These are phyloP conservation scores for Siniperca obscura DNA, from an alignment of 2,797 vertebrate genomes.

Conservation along the genomic window DNA sequence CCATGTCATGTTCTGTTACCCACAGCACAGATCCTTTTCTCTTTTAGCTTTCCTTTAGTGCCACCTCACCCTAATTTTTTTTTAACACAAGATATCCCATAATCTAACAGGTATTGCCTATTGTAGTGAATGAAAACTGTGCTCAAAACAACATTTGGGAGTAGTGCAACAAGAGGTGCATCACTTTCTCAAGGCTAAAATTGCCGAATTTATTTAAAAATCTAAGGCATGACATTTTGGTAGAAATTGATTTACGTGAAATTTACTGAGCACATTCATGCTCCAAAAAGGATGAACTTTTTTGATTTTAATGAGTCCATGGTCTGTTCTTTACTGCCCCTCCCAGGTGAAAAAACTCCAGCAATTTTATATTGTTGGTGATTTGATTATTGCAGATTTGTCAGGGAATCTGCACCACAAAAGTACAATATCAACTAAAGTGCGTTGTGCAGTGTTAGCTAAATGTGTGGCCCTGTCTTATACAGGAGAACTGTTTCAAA, in stretches of 20 bases:
- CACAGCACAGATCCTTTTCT: no score
- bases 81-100: background rate
- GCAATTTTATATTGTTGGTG: background rate
- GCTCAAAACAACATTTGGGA: background rate
- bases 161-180: background rate
- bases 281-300: background rate
- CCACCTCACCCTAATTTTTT: background rate
- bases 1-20: background rate
- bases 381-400: slow-evolving; percentile 9
- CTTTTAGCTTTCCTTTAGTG: background rate
- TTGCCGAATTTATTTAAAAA: background rate
- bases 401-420: background rate
- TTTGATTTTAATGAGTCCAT: background rate
- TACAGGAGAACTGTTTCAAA: background rate
- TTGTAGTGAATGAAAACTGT: background rate
- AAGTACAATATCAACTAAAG: background rate
- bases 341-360: background rate
- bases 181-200: background rate
- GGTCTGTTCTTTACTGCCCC: background rate
- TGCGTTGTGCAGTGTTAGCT: background rate
- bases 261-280: background rate
- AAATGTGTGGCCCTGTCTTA: background rate
- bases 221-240: background rate
- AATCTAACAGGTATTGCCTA: background rate
- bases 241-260: no score